Percentiles rank a stretch among this genome's conserved stretches.
Evolutionary conservation across 2,797 vertebrate species (phyloP).

Genomic region (Brotula barbata): DNA sequence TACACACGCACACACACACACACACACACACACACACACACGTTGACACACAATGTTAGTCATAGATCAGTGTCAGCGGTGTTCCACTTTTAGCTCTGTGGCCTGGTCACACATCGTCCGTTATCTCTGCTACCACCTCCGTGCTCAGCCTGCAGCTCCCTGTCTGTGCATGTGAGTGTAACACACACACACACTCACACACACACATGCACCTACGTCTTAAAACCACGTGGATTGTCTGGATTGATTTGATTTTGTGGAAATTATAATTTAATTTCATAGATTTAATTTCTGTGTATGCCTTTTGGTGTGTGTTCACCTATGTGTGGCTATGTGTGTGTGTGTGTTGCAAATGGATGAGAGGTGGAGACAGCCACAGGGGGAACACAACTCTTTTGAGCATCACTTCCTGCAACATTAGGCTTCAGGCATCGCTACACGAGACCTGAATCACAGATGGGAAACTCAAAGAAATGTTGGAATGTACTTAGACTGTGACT

Average conservation of each 20-base stretch:
- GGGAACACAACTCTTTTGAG: constrained; percentile 64
- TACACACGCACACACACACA: constrained; percentile 14
- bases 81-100: constrained; percentile 40
- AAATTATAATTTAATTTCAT: constrained; percentile 16
- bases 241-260: constrained; percentile 31
- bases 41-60: neutral
- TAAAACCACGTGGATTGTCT: constrained; percentile 8
- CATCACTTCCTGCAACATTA: constrained; percentile 72
- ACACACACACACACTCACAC: no score
- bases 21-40: constrained; percentile 13
- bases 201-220: neutral
- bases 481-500: neutral
- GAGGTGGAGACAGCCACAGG: constrained; percentile 50
- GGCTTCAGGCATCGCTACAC: constrained; percentile 62
- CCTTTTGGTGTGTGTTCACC: neutral
- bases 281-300: neutral
- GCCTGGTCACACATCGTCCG: constrained; percentile 20
- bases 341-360: constrained; percentile 27
- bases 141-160: constrained; percentile 18
- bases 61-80: constrained; percentile 40
- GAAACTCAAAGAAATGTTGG: constrained; percentile 28
- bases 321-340: constrained; percentile 9
- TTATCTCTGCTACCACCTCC: constrained; percentile 12
- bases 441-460: constrained; percentile 66
- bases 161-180: constrained; percentile 8